Conservation (phyloP, 2,888 invertebrate genomes). For the Lochmaea crataegi region DNA sequence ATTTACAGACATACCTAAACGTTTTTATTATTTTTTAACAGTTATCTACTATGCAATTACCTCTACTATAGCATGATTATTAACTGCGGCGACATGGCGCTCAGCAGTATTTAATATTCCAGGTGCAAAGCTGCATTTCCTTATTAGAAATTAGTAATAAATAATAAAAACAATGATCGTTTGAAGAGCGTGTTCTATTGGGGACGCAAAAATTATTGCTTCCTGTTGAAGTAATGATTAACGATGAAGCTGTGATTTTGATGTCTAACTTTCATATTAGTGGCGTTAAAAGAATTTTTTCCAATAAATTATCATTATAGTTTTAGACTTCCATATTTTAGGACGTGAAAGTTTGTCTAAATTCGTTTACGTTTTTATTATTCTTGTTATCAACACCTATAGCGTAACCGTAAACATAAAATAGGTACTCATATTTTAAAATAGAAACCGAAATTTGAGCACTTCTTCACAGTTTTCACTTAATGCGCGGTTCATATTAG, state of each 20-base stretch:
- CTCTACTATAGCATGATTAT: conserved; percentile 10
- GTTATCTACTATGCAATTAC: conserved; percentile 16
- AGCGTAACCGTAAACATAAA: too few species aligned
- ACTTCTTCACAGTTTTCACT: too few species aligned
- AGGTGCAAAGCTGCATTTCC: conserved; percentile 14
- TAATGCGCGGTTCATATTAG: too few species aligned
- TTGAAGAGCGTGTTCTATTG: neutral
- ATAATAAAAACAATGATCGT: conserved; percentile 7
- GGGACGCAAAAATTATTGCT: neutral
- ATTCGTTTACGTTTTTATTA: too few species aligned
- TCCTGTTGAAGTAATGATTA: neutral
- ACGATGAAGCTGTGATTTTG: neutral
- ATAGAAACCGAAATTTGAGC: too few species aligned
- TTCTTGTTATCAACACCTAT: too few species aligned
- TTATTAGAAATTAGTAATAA: conserved; percentile 19
- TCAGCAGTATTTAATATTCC: conserved; percentile 14
- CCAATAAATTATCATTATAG: neutral
- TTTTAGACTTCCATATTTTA: too few species aligned
- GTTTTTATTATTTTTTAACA: conserved; percentile 13
- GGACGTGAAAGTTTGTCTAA: too few species aligned
- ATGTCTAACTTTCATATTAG: neutral
- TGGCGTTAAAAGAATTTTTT: neutral
- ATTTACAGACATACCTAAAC: conserved; percentile 9
- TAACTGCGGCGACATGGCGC: conserved; percentile 13
- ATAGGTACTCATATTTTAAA: too few species aligned